A percentile compares a stretch with the other conserved stretches of the same genome.
These are phyloP conservation scores for Alouatta palliata DNA, from an alignment of 2,113 vertebrate genomes.

Conservation along the genomic window DNA sequence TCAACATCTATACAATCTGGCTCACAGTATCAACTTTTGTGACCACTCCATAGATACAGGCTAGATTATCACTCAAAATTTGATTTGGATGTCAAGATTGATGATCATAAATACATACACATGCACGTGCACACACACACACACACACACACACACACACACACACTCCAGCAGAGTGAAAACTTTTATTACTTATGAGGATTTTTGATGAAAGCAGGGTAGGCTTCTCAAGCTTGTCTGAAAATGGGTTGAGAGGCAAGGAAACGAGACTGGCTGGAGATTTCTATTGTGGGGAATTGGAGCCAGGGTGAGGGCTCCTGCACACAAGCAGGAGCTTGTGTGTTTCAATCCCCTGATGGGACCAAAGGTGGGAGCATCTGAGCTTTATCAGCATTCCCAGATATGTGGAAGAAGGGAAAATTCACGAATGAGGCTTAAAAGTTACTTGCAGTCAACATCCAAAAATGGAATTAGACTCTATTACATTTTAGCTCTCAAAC, in stretches of 20 bases:
- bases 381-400: neutral
- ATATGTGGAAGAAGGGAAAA: neutral
- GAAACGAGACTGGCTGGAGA: neutral
- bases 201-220: neutral
- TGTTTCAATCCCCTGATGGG: neutral
- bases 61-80: neutral
- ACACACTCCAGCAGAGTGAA: neutral
- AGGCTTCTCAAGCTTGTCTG: neutral
- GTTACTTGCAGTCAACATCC: neutral
- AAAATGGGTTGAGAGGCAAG: neutral
- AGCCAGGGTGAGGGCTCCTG: neutral
- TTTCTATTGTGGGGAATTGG: neutral
- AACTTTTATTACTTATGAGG: neutral
- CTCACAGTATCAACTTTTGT: neutral
- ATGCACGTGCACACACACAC: neutral
- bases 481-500: neutral
- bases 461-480: neutral
- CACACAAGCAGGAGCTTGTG: neutral
- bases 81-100: neutral
- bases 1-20: neutral
- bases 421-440: neutral
- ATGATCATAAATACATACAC: neutral
- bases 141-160: neutral
- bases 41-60: neutral
- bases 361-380: neutral